Base-by-base conservation (phyloP, 2,797 vertebrate species). In the Amphiprion clarkii region DNA sequence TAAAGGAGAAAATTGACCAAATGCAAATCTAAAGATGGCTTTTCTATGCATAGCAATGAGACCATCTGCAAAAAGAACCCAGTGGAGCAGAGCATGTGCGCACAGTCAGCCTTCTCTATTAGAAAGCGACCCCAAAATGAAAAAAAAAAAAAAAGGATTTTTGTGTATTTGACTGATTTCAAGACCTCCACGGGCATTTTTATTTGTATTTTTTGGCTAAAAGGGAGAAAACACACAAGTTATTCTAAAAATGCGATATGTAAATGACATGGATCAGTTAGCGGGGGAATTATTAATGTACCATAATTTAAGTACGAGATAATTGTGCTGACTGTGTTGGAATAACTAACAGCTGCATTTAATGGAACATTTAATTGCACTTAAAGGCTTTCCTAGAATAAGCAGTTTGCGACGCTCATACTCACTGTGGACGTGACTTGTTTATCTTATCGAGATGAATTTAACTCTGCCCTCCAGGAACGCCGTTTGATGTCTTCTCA, bases 31-130 rank as follows among this genome's bases (percentile, higher is more conserved):
- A 90, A 92, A 86, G 87, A 90, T 83, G 87, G 36, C 56, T 92
- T 93, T 93, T 94, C 88, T 90, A 90, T 94, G 93, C 90, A 95
- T 94, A 93, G 85, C 85, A 94, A 95, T 94, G 88, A 95, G 92
- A 80, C 84, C 88, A 92, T 91, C 90, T 93, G 87, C 87, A 93
- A 80, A 87, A 86, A 85, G 84, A 84, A 76, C 82, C 83, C 86
- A 89, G 74, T 52, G 81, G 88, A 92, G 88, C 86, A 68, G 64
- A 88, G 87, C 87, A 83, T 79, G 88, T 84, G 87, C 80, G 88
- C 83, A 78, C 72, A 88, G 81, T 76, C 76, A 76, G 72, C 59
- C 79, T 59, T 68, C 67, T 80, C 66, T 51, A 76, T 89, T 80
- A 74, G 71, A 81, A 87, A 88, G 64, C 21, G 0, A 79, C 71